Evolutionary conservation across 2,888 invertebrate species (phyloP), one percentile per base, ranked within the genome.

Genomic region (Pandemis heparana): DNA sequence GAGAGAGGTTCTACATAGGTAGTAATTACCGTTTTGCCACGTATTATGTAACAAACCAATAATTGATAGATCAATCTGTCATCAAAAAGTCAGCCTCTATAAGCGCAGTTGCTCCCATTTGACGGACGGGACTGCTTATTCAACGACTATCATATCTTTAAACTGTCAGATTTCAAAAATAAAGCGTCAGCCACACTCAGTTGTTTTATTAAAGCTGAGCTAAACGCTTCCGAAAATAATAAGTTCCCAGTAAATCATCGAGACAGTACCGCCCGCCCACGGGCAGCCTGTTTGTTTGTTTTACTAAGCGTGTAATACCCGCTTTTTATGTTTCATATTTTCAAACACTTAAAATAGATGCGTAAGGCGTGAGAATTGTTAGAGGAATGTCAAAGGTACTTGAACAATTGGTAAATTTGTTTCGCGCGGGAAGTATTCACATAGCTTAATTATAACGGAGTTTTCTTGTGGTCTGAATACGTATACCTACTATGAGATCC

Each of bases 291-390:
- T 91, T 91, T 90, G 85, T 91, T 92, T 91, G 89, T 84, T 74
- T 85, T 89, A 82, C 83, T 82, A 83, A 85, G 81, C 87, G 83
- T 84, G 87, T 89, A 89, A 88, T 88, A 85, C 86, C 82, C 67
- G 75, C 81, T 85, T 82, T 86, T 89, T 90, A 88, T 88, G 86
- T 88, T 85, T 85, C 80, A 84, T 78, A 77, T 87, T 85, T 85
- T 85, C 79, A 76, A 79, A 76, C 86, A 86, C 87, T 88, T 84
- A 81, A 87, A 89, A 89, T 90, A 88, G 86, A 88, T 85, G 88
- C 83, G 79, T 82, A 83, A 81, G 79, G 87, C 91, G 91, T 91
- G 91, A 90, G 91, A 92, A 89, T 88, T 87, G 84, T 82, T 85
- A 85, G 83, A 83, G 85, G 85, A 85, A 85, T 86, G 89, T 88